Evolutionary conservation across 2,888 invertebrate genomes (phyloP), one percentile per base, ranked within the genome.

Genomic region (Clanis bilineata): DNA sequence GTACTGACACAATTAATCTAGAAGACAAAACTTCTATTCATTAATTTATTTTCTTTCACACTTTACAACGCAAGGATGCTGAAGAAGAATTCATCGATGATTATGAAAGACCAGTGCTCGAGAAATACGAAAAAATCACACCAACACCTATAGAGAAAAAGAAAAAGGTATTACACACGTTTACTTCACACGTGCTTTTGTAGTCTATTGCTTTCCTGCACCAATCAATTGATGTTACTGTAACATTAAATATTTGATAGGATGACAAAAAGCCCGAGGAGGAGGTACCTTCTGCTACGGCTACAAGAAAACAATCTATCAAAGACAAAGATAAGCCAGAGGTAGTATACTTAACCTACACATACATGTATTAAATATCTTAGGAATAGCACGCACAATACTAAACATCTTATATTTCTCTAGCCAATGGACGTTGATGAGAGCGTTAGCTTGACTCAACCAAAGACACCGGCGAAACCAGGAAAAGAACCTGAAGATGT

Each of bases 61-160:
- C 69, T 64, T 68, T 28, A 66, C 74, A 58, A 71, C 73, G 78
- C 71, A 88, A 92, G 91, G 91, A 89, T 66, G 83, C 72, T 64
- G 88, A 85, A 69, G 88, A 86, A 73, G 92, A 92, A 70, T 91
- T 92, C 78, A 73, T 92, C 75, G 95, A 95, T 59, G 96, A 96
- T 88, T 96, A 96, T 81, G 96, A 96, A 74, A 93, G 96, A 69
- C 94, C 96, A 0, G 94, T 94, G 59, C 92, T 96, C 63, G 96
- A 96, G 79, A 95, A 94, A 86, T 95, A 95, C 74, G 94, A 95
- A 80, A 94, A 93, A 82, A 83, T 92, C 55, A 82, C 92, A 71
- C 92, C 92, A 41, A 93, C 92, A 73, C 92, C 92, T 36, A 72
- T 76, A 64, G 90, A 90, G 76, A 92, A 90, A 88, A 91, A 88